Conservation (phyloP, 2,888 invertebrate genomes). For the Exocentrus adspersus region DNA sequence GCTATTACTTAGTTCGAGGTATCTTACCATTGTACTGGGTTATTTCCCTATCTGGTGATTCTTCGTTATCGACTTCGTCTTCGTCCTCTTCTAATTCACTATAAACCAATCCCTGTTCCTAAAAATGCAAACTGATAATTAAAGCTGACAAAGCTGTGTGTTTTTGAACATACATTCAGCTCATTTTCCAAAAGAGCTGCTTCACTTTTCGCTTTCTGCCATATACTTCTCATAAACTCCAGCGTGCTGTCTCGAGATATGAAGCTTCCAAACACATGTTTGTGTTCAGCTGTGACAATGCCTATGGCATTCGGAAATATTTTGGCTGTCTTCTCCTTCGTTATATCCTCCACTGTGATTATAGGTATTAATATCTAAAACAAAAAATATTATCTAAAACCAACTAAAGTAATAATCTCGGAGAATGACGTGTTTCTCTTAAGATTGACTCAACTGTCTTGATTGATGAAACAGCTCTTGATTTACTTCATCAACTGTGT, state of each 20-base stretch:
- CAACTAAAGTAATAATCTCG: no score
- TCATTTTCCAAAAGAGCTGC: slow-evolving; percentile 44
- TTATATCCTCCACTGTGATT: slow-evolving; percentile 82
- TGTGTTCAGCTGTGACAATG: slow-evolving; percentile 80
- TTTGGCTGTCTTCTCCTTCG: slow-evolving; percentile 90
- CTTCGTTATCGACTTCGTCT: slow-evolving; percentile 6
- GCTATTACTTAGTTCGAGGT: no score
- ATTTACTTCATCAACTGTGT: neutral
- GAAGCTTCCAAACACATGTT: slow-evolving; percentile 89
- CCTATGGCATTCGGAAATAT: slow-evolving; percentile 96
- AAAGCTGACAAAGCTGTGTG: neutral
- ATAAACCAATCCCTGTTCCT: slow-evolving; percentile 1
- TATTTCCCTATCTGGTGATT: neutral
- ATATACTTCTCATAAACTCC: slow-evolving; percentile 85
- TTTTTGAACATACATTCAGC: slow-evolving; percentile 33
- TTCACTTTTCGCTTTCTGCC: slow-evolving; percentile 71
- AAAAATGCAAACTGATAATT: slow-evolving; percentile 5
- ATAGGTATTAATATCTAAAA: slow-evolving; percentile 87
- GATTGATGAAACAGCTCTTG: no score
- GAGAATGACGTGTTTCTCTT: no score
- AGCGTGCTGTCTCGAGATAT: slow-evolving; percentile 88
- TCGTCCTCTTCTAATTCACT: slow-evolving; percentile 5
- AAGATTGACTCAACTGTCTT: no score
- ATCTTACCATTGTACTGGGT: neutral
- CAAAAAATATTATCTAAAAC: neutral